Base-by-base conservation (phyloP, 37 sponge, comb jelly and placozoan species). In the Aplysina aerophoba region DNA sequence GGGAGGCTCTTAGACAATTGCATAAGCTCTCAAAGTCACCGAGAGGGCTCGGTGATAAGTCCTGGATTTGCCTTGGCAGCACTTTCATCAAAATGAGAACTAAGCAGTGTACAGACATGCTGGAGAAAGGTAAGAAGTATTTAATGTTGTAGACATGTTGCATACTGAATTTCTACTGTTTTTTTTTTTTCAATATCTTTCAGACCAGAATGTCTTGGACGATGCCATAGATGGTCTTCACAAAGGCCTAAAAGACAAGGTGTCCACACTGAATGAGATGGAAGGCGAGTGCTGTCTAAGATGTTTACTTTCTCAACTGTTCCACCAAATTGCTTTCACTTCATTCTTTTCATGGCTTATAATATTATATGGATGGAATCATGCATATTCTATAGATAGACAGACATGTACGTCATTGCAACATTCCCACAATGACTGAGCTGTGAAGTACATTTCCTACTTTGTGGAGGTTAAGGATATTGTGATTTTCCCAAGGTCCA, bases 51-150 rank as follows among this genome's bases (percentile, higher is more conserved):
- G 39, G 27, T 39, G 27, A 60, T 0, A 89, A 91, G 53, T 80
- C 87, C 54, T 95, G 95, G 92, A 65, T 92, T 20, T 92, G 93
- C 54, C 85, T 95, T 79, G 90, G 88, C 20, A 92, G 90, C 75
- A 95, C 93, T 6, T 95, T 95, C 55, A 35, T 92, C 0, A 90
- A 95, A 67, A 72, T 90, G 61, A 81, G 90, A 40, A 88, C 93
- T 2, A 34, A 73, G 33, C 24, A 24, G 20, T 83, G 91, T 31
- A 58, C 80, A 1, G 61, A 85, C 56, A 86, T 87, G 81, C 55
- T 95, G 65, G 63, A 88, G 35, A 59, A 83, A 90, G 94, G 94
- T 94, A 40, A 27, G 65, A n/a, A 11, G 50, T 44, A 44, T 8
- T 44, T 8, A 44, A 11, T 8, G 50, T 3, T 44, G 50, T 44